Evolutionary conservation across 2,797 vertebrate species (phyloP).

Genomic region (Nyctalus aviator): DNA sequence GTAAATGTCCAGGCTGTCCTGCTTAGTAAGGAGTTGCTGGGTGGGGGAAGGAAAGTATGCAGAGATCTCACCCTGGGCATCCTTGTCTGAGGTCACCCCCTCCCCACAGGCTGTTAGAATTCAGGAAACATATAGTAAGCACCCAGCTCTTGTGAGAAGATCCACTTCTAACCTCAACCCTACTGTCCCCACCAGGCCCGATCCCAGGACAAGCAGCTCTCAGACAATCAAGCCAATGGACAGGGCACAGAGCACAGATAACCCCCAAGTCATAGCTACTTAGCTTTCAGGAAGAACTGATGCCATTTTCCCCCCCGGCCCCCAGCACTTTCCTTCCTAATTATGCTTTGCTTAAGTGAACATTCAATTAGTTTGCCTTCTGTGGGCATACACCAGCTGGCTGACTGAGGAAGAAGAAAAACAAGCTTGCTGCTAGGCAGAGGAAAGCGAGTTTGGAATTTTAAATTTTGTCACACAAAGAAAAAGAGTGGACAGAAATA

Average conservation of each 20-base stretch:
- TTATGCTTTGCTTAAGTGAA: slow-evolving; percentile 75
- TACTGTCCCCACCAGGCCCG: neutral
- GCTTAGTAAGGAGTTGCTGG: slow-evolving; percentile 94
- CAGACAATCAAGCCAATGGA: neutral
- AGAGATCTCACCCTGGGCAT: neutral
- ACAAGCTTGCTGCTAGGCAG: slow-evolving; percentile 70
- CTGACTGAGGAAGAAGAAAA: slow-evolving; percentile 74
- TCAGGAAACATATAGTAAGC: neutral
- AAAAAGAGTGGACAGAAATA: slow-evolving; percentile 77
- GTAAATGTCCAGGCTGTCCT: slow-evolving; percentile 98
- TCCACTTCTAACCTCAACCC: neutral
- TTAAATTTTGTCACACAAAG: slow-evolving; percentile 75
- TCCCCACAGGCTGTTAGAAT: neutral
- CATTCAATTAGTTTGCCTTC: slow-evolving; percentile 74
- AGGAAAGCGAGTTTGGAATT: slow-evolving; percentile 69
- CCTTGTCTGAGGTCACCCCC: neutral
- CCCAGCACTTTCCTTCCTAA: slow-evolving; percentile 61
- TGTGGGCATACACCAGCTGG: slow-evolving; percentile 73
- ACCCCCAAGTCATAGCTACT: slow-evolving; percentile 36
- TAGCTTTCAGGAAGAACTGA: slow-evolving; percentile 43
- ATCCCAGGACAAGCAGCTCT: slow-evolving; percentile 10
- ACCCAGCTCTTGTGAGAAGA: neutral
- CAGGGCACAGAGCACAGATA: neutral
- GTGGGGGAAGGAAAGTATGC: neutral
- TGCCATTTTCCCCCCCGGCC: too few species aligned